Conservation (phyloP, 2,797 vertebrate species). For the Hoplostethus atlanticus region DNA sequence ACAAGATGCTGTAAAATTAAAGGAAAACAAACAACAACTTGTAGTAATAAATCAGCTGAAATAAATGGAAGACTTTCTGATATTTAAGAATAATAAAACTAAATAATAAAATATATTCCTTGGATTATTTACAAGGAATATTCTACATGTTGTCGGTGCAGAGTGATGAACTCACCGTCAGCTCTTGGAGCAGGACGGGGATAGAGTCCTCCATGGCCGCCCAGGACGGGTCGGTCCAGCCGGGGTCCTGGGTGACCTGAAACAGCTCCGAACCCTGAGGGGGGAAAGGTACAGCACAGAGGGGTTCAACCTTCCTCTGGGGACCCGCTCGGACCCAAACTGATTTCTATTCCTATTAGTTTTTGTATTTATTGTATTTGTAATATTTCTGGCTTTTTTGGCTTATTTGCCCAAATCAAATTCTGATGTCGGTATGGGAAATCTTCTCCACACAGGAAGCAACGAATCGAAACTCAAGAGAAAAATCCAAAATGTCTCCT, state of each 20-base stretch:
- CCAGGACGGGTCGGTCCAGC: slow-evolving; percentile 76
- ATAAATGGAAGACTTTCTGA: not conserved
- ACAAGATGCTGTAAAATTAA: no score
- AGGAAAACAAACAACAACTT: no score
- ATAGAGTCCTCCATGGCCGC: slow-evolving; percentile 68
- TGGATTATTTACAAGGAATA: not conserved
- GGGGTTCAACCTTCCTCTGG: not conserved
- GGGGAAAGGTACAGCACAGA: not conserved
- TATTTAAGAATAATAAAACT: no score
- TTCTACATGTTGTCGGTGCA: not conserved
- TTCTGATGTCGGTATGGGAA: no score
- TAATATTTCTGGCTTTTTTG: no score
- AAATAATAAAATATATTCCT: not conserved
- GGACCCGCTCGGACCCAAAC: not conserved
- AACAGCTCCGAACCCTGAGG: slow-evolving; percentile 73
- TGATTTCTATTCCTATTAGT: not conserved
- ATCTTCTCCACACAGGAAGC: no score
- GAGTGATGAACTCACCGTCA: slow-evolving; percentile 74
- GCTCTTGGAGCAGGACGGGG: slow-evolving; percentile 70
- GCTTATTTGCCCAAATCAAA: no score
- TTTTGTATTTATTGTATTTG: no score
- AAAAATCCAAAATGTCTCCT: no score
- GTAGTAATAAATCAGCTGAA: no score
- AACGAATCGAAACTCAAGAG: no score
- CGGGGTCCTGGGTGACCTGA: slow-evolving; percentile 76